These are phyloP conservation scores for Tolmerus cingulatus DNA, from an alignment of 2,888 invertebrate species.

Conservation along the genomic window DNA sequence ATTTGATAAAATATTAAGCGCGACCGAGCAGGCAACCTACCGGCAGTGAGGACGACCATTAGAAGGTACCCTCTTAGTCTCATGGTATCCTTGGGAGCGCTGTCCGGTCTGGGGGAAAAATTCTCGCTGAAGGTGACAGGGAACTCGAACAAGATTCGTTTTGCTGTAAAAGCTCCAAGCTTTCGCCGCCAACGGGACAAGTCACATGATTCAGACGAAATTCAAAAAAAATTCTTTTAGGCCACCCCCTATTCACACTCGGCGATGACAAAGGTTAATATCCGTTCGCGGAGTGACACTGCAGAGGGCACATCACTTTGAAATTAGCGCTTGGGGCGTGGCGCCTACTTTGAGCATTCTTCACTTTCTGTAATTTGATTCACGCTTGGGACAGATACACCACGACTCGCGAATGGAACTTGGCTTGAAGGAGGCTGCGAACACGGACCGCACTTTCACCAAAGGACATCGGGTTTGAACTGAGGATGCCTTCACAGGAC, in stretches of 20 bases:
- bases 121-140: background rate
- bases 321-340: slow-evolving; percentile 38
- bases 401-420: background rate
- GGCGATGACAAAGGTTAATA: slow-evolving; percentile 8
- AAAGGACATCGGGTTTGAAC: background rate
- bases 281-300: background rate
- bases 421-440: background rate
- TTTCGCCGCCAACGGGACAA: background rate
- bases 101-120: slow-evolving; percentile 1
- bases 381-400: background rate
- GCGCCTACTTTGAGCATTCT: slow-evolving; percentile 21
- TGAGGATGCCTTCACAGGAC: background rate
- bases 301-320: slow-evolving; percentile 25
- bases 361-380: background rate
- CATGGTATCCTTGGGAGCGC: slow-evolving; percentile 22
- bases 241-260: slow-evolving; percentile 2
- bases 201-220: slow-evolving; percentile 15
- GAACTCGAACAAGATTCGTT: background rate
- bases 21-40: slow-evolving; percentile 1
- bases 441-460: background rate
- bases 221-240: slow-evolving; percentile 17
- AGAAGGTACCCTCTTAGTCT: background rate
- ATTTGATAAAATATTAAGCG: slow-evolving; percentile 34
- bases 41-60: slow-evolving; percentile 1
- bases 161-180: slow-evolving; percentile 9